Percentiles rank a stretch among this genome's conserved stretches.
These are phyloP conservation scores for Pollimyrus isidori DNA, from an alignment of 2,113 vertebrate species.

Conservation along the genomic window DNA sequence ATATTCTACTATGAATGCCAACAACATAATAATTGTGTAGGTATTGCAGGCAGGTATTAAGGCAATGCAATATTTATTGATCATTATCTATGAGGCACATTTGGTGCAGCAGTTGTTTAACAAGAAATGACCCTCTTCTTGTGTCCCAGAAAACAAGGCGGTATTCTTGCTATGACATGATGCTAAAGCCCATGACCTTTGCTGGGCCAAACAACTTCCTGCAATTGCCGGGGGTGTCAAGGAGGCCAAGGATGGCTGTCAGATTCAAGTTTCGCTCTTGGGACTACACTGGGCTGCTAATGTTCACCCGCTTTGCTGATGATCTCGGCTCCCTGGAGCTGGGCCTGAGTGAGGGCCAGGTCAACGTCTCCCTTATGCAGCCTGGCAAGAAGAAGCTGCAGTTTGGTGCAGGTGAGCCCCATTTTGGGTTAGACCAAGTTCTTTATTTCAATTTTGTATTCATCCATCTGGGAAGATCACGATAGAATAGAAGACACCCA, in stretches of 20 bases:
- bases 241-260: constrained; percentile 73
- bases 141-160: constrained; percentile 75
- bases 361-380: constrained; percentile 87
- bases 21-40: neutral
- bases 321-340: constrained; percentile 83
- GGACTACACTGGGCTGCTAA: constrained; percentile 82
- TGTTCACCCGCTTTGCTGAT: constrained; percentile 80
- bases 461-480: neutral
- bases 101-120: neutral
- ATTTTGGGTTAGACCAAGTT: neutral
- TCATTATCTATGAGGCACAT: neutral
- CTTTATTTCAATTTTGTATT: neutral
- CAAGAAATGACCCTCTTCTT: neutral
- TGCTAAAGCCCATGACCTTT: constrained; percentile 85
- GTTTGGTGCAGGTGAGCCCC: constrained; percentile 79
- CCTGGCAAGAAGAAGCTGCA: constrained; percentile 73
- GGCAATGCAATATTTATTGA: neutral
- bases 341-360: constrained; percentile 85
- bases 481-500: neutral
- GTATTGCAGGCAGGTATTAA: neutral
- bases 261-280: constrained; percentile 93
- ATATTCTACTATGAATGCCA: neutral
- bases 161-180: constrained; percentile 78
- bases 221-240: constrained; percentile 74
- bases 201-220: constrained; percentile 91